Percentiles rank a stretch among this genome's conserved stretches.
Evolutionary conservation across 2,113 vertebrate species (phyloP).

Genomic region (Thymallus thymallus): DNA sequence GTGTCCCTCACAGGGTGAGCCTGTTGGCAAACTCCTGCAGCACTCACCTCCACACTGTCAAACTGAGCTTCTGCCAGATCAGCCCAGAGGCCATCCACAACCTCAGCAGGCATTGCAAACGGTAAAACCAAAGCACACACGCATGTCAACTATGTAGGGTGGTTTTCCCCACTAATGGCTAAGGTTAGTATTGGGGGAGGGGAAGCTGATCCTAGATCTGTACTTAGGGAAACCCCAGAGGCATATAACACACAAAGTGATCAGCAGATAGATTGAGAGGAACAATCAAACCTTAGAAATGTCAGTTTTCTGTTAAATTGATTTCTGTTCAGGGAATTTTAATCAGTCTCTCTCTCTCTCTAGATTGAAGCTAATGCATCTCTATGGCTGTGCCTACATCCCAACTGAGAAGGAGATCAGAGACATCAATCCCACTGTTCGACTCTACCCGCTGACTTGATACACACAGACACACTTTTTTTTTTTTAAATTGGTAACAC

Average conservation of each 20-base stretch:
- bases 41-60: slow-evolving; percentile 53
- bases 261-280: too few relatives aligned
- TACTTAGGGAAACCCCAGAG: background rate
- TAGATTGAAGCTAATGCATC: slow-evolving; percentile 64
- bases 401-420: slow-evolving; percentile 50
- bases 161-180: too few relatives aligned
- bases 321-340: too few relatives aligned
- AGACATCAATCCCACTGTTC: slow-evolving; percentile 47
- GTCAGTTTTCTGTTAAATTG: too few relatives aligned
- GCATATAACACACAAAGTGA: too few relatives aligned
- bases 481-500: background rate
- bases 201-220: background rate
- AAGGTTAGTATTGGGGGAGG: too few relatives aligned
- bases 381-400: slow-evolving; percentile 55
- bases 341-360: slow-evolving; percentile 21
- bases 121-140: slow-evolving; percentile 11
- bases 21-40: slow-evolving; percentile 64
- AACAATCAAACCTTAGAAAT: too few relatives aligned
- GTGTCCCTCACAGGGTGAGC: slow-evolving; percentile 43
- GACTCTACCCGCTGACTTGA: slow-evolving; percentile 46
- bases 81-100: slow-evolving; percentile 51
- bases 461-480: background rate
- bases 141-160: background rate
- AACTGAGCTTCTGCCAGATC: slow-evolving; percentile 70
- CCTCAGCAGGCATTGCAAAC: slow-evolving; percentile 48